phyloP scores from a whole-genome alignment of 1,140 invertebrate species.

The Ceratoteleas bidentatus region DNA sequence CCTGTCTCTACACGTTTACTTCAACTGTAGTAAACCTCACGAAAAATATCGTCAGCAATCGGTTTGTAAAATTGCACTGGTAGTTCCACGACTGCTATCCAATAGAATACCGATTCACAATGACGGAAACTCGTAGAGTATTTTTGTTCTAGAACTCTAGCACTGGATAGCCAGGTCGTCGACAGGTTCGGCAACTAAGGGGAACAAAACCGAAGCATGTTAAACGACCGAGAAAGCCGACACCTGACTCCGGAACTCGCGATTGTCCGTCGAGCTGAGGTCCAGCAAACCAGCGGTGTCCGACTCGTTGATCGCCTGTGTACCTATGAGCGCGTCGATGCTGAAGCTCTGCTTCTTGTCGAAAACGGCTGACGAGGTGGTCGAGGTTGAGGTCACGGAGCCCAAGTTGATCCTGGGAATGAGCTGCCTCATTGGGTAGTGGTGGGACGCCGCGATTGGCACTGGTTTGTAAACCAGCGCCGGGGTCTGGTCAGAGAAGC shows the following conservation, averaged over 20 bases:
- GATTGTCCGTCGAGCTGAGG: conserved; percentile 77
- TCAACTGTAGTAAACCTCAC: no score
- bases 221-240: conserved; percentile 80
- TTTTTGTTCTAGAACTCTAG: background rate
- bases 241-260: conserved; percentile 79
- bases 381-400: conserved; percentile 13
- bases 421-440: conserved; percentile 66
- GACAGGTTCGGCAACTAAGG: conserved; percentile 12
- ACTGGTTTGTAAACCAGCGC: conserved; percentile 81
- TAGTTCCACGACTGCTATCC: background rate
- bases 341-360: conserved; percentile 81
- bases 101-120: background rate
- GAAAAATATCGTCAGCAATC: conserved; percentile 14
- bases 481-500: conserved; percentile 74
- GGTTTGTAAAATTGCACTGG: conserved; percentile 37
- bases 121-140: background rate
- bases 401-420: conserved; percentile 52
- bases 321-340: conserved; percentile 82
- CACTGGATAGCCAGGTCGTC: no score
- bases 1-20: no score
- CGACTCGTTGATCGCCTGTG: conserved; percentile 73
- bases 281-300: conserved; percentile 74
- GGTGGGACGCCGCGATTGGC: conserved; percentile 75
- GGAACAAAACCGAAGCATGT: conserved; percentile 34
- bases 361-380: conserved; percentile 36